Base-by-base conservation (phyloP, 2,113 vertebrate genomes). In the Bos taurus region DNA sequence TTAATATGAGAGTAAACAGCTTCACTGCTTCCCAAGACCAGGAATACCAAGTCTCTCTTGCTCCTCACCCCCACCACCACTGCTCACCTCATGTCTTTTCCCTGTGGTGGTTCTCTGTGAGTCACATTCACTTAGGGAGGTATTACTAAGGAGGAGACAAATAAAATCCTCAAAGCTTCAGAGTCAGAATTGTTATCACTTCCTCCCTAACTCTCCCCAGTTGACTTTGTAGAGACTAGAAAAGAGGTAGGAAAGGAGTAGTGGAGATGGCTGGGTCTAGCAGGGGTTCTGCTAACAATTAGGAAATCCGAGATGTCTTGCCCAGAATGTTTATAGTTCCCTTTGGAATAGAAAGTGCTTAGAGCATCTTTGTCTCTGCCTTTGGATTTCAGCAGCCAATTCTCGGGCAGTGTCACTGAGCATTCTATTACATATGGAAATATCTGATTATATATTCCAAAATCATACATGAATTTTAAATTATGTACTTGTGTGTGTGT, bases 51-150 rank as follows among this genome's bases (percentile, higher is more conserved):
- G 50, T 4, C 33, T 17, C 7, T 82, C 11, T 60, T 36, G 6
- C 8, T 9, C 8, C 14, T 26, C 36, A 77, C 36, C 36, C 71
- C 6, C 36, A 26, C 71, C 71, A 77, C 14, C 5, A 50, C 21
- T 4, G 6, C 4, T 2, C 9, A 33, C 8, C 25, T 21, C 43
- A 2, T 0, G 6, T 9, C 17, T 90, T 5, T 4, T 78, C 25
- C 28, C 10, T 36, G 36, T 36, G 33, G 19, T 57, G 25, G 26
- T 80, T n/a, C 46, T 59, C 48, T 71, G 40, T 19, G 25, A 15
- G 11, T 1, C 2, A 30, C 17, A 25, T 14, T 86, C 46, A 78
- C 17, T 89, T 77, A 59, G 16, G 28, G 16, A 93, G n/a, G 30
- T 43, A 13, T 56, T 30, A 33, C 17, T 19, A 64, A 78, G 23